These are phyloP conservation scores for Xenopus laevis DNA, from an alignment of 2,113 vertebrate genomes.

Conservation along the genomic window DNA sequence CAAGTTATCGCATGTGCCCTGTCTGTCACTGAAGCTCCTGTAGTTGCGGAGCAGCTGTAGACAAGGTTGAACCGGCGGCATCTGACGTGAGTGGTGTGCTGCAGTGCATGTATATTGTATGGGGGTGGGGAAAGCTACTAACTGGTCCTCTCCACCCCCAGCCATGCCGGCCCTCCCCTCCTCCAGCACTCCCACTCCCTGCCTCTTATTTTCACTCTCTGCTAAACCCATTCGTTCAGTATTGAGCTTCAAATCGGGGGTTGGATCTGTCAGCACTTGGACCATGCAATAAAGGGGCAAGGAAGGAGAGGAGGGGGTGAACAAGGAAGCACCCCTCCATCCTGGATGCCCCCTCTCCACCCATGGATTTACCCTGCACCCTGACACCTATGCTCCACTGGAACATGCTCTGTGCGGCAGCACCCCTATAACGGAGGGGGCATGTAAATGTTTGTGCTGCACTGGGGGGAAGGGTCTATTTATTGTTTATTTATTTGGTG, in stretches of 20 bases:
- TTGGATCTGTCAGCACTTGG: neutral
- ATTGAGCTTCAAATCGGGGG: conserved; percentile 12
- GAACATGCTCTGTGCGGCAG: conserved; percentile 22
- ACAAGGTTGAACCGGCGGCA: too few species aligned
- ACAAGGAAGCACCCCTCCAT: conserved; percentile 8
- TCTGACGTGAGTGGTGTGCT: too few species aligned
- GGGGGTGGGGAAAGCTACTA: too few species aligned
- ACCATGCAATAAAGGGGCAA: too few species aligned
- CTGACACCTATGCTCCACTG: conserved; percentile 20
- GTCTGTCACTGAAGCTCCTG: too few species aligned
- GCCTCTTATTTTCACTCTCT: conserved; percentile 11
- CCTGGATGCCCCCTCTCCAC: conserved; percentile 7
- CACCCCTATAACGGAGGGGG: conserved; percentile 22
- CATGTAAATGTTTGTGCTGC: conserved; percentile 31
- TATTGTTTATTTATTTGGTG: conserved; percentile 41
- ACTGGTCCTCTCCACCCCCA: too few species aligned
- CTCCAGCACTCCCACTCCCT: neutral
- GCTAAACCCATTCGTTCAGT: neutral
- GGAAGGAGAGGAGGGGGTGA: neutral
- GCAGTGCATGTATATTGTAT: too few species aligned
- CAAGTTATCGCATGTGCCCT: too few species aligned
- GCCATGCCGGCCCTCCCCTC: neutral
- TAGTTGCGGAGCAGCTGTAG: too few species aligned
- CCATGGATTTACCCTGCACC: conserved; percentile 28
- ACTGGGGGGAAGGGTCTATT: conserved; percentile 37